These are phyloP conservation scores for Himantopus leucocephalus DNA, from an alignment of 2,113 vertebrate genomes.

Conservation along the genomic window DNA sequence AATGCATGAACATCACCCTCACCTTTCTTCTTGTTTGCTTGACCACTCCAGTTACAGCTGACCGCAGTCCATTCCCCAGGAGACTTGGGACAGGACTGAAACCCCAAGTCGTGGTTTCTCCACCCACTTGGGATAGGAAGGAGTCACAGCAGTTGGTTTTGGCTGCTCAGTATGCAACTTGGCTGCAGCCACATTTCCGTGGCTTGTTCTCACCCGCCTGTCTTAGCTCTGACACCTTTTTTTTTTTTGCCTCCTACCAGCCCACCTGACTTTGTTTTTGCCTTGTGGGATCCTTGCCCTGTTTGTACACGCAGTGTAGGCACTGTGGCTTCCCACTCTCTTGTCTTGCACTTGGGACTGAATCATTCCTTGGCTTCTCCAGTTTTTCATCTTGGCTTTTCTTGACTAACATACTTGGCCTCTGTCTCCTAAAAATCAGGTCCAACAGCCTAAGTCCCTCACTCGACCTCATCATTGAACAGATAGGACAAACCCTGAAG, in stretches of 20 bases:
- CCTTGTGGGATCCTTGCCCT: not conserved
- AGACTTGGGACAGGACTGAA: not conserved
- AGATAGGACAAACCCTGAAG: not conserved
- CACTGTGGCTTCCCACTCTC: conserved; percentile 17
- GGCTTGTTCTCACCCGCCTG: conserved; percentile 36
- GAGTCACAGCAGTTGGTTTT: conserved; percentile 1
- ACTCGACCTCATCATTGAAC: not conserved
- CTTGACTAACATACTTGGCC: not conserved
- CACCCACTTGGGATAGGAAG: not conserved
- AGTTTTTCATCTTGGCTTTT: not conserved
- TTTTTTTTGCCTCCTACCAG: not conserved
- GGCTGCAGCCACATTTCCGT: not conserved
- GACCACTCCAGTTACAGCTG: not conserved
- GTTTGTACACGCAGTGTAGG: not conserved
- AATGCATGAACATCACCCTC: not conserved
- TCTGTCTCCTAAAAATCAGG: not conserved
- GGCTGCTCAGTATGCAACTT: not conserved
- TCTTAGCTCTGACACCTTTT: not conserved
- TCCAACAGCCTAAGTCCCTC: not conserved
- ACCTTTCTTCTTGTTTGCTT: not conserved
- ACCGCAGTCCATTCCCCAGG: not conserved
- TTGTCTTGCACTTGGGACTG: not conserved
- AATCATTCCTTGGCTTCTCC: not conserved
- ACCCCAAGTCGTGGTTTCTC: not conserved
- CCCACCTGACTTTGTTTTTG: conserved; percentile 25